Base-by-base conservation (phyloP, 2,888 invertebrate species). In the Drosophila lutescens region DNA sequence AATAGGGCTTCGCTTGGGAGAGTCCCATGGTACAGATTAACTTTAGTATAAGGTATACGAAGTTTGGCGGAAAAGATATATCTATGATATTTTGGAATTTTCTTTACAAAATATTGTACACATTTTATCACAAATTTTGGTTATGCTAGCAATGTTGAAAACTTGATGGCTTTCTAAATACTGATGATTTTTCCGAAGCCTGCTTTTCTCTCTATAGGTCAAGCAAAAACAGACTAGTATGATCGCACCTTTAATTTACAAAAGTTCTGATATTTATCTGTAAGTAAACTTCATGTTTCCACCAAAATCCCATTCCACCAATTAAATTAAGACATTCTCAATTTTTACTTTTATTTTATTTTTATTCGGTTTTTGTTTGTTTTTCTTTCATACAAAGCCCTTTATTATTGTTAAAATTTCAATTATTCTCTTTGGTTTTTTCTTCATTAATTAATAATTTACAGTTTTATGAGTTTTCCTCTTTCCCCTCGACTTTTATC, bases 331-430 rank as follows among this genome's bases (percentile, higher is more conserved):
- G 3, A 17, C 5, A 17, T 4, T n/a, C 2, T n/a, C n/a, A 20
- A n/a, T 46, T 46, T 53, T 38, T 17, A 54, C 32, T 65, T 65
- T 67, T 67, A 65, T 54, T 67, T 65, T 40, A 54, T 54, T 65
- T 65, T 65, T 65, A 65, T 67, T 65, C 65, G 38, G 67, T 80
- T 73, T 50, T 69, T 32, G 62, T 54, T 66, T 32, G 73, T 77
- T 69, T 68, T 70, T 76, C 70, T 79, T 87, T 86, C 79, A 80
- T 88, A 89, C 87, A 88, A 89, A 89, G 89, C 87, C 80, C 89
- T 83, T 89, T 87, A 82, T 86, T 88, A 88, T 75, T 86, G 65
- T 87, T 88, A 78, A 88, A 89, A 80, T 86, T 83, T 76, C 80
- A 77, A 81, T 81, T 86, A 71, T 80, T 81, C 34, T 66, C 49